Conservation (phyloP, 1,140 invertebrate species). For the Drosophila ananassae region DNA sequence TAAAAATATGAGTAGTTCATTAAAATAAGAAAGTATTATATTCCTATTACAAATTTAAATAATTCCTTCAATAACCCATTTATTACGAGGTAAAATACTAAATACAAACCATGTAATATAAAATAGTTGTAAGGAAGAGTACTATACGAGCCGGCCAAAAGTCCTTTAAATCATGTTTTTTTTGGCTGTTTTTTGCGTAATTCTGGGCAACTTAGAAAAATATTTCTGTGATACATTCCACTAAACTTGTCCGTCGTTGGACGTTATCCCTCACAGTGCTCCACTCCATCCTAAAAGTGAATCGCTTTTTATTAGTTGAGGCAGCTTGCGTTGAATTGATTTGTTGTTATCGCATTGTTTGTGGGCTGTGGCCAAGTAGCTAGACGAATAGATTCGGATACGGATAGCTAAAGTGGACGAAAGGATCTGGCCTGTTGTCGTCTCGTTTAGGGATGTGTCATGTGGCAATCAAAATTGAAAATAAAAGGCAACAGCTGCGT, state of each 20-base stretch:
- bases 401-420: slow-evolving; percentile 24
- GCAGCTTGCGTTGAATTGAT: slow-evolving; percentile 81
- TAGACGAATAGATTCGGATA: slow-evolving; percentile 12
- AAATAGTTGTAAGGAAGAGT: too few species aligned
- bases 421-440: slow-evolving; percentile 22
- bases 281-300: slow-evolving; percentile 32
- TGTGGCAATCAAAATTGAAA: slow-evolving; percentile 78
- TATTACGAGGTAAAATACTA: not conserved
- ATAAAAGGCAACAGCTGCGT: slow-evolving; percentile 80
- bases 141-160: not conserved
- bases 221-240: slow-evolving; percentile 30
- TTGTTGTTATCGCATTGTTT: slow-evolving; percentile 80
- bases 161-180: not conserved
- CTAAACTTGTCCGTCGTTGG: slow-evolving; percentile 44
- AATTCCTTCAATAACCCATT: too few species aligned
- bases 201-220: slow-evolving; percentile 21
- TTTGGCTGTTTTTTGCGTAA: slow-evolving; percentile 13
- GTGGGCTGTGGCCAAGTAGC: slow-evolving; percentile 58
- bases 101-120: too few species aligned
- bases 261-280: slow-evolving; percentile 1
- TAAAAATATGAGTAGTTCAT: too few species aligned
- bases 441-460: slow-evolving; percentile 47
- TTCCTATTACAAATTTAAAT: too few species aligned
- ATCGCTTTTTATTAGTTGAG: slow-evolving; percentile 80
- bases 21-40: too few species aligned